Evolutionary conservation across 1,140 invertebrate species (phyloP).

Genomic region (Aethina tumida): DNA sequence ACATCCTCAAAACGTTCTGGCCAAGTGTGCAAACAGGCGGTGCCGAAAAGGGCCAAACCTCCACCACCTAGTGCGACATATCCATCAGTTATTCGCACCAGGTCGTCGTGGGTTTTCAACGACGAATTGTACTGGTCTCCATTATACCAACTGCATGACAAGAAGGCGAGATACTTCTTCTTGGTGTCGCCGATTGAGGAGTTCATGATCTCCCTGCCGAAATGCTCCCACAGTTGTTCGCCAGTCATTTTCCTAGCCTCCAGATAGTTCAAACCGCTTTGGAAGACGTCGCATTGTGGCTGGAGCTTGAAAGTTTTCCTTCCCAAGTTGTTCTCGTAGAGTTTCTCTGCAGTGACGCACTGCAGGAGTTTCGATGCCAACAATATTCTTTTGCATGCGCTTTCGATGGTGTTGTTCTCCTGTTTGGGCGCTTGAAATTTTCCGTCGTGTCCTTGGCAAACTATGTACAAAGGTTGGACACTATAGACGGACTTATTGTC

Average conservation of each 20-base stretch:
- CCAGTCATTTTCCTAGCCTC: slow-evolving; percentile 64
- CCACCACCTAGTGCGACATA: slow-evolving; percentile 84
- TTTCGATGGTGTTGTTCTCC: slow-evolving; percentile 58
- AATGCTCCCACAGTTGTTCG: slow-evolving; percentile 66
- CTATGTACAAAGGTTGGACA: slow-evolving; percentile 61
- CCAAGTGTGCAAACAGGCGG: slow-evolving; percentile 86
- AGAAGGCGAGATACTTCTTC: slow-evolving; percentile 80
- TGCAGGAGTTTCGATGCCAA: slow-evolving; percentile 74
- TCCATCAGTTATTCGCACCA: slow-evolving; percentile 63
- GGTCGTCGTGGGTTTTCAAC: slow-evolving; percentile 61
- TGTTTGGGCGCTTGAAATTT: slow-evolving; percentile 66
- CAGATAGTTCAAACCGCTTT: slow-evolving; percentile 57
- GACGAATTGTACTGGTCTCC: slow-evolving; percentile 42
- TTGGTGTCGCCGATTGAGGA: slow-evolving; percentile 48
- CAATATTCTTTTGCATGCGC: slow-evolving; percentile 65
- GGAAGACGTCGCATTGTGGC: slow-evolving; percentile 58
- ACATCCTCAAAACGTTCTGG: slow-evolving; percentile 64
- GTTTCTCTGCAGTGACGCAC: slow-evolving; percentile 76
- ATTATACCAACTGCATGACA: slow-evolving; percentile 65
- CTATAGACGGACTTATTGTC: slow-evolving; percentile 22
- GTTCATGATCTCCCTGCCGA: slow-evolving; percentile 57
- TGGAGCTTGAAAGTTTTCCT: slow-evolving; percentile 75
- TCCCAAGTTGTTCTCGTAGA: slow-evolving; percentile 69
- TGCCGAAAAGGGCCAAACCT: slow-evolving; percentile 82
- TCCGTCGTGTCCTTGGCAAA: slow-evolving; percentile 66